Evolutionary conservation across 2,797 vertebrate genomes (phyloP).

Genomic region (Syndactyla subalaris): DNA sequence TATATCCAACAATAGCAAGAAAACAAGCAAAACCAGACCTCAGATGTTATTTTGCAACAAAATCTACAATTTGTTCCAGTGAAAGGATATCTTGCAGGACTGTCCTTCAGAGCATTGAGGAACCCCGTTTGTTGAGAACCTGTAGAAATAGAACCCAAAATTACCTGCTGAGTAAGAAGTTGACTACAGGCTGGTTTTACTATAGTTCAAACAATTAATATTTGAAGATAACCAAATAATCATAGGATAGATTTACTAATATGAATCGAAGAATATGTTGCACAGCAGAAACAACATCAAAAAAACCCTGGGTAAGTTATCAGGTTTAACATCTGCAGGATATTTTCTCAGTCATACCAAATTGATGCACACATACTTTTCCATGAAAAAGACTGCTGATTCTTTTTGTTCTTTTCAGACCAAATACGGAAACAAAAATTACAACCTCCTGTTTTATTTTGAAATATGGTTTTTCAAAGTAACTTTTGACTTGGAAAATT

Average conservation of each 20-base stretch:
- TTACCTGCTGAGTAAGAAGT: neutral
- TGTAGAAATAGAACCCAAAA: slow-evolving; percentile 74
- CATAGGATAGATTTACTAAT: neutral
- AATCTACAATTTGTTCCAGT: neutral
- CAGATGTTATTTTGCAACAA: neutral
- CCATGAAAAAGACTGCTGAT: slow-evolving; percentile 40
- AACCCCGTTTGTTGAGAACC: slow-evolving; percentile 89
- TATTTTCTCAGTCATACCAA: slow-evolving; percentile 63
- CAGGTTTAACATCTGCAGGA: slow-evolving; percentile 25
- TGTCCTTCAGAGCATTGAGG: slow-evolving; percentile 93
- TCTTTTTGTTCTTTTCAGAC: slow-evolving; percentile 14
- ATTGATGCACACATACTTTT: slow-evolving; percentile 24
- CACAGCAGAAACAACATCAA: neutral
- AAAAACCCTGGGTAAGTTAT: slow-evolving; percentile 10
- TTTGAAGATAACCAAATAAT: slow-evolving; percentile 1
- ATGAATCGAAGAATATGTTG: neutral
- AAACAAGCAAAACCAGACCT: neutral
- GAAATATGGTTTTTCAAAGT: slow-evolving; percentile 1
- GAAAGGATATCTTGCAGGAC: slow-evolving; percentile 99
- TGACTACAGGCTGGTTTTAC: neutral
- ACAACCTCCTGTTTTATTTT: neutral
- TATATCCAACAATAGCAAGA: neutral
- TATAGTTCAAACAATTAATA: neutral
- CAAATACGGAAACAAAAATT: slow-evolving; percentile 38
- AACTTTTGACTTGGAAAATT: slow-evolving; percentile 6